Evolutionary conservation across 2,113 vertebrate genomes (phyloP), one percentile per base, ranked within the genome.

Genomic region (Colius striatus): DNA sequence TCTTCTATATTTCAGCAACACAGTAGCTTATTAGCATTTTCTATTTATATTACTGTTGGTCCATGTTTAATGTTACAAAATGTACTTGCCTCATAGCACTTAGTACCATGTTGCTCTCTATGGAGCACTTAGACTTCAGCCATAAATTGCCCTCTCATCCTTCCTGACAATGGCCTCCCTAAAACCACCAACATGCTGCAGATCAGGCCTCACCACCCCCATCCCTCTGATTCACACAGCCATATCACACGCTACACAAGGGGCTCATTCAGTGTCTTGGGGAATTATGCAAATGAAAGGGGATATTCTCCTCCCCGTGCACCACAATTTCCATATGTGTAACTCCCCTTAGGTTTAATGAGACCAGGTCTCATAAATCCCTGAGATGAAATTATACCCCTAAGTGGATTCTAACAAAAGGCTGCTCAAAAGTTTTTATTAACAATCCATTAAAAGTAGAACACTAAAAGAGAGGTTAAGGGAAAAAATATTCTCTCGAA

Each of bases 321-420:
- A 86, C 76, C 82, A 73, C 68, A 20, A 76, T 92, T 96, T 95
- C 86, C 84, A 87, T 72, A n/a, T 91, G 70, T 91, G 85, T 91
- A 96, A 78, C 65, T 95, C 70, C 82, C 48, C 11, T 95, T 95
- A 80, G 67, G 47, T 87, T 51, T 97, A 78, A 97, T 93, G 93
- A 95, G 85, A 91, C 94, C 9, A 2, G 80, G 71, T 63, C 94
- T 97, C 79, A 83, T 89, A 96, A 96, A 91, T 96, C 96, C 68
- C 88, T 70, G 76, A 94, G 74, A 93, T 84, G 68, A 92, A 90
- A 72, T 86, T 90, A 83, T 13, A 57, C 60, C 41, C 72, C 26
- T 88, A 68, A 77, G 43, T 63, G 53, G 62, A 11, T 96, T 87
- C 72, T 84, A 82, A 96, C 53, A 91, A 92, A 92, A 93, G 50